Evolutionary conservation across 1,140 invertebrate species (phyloP).

Genomic region (Thaumetopoea pityocampa): DNA sequence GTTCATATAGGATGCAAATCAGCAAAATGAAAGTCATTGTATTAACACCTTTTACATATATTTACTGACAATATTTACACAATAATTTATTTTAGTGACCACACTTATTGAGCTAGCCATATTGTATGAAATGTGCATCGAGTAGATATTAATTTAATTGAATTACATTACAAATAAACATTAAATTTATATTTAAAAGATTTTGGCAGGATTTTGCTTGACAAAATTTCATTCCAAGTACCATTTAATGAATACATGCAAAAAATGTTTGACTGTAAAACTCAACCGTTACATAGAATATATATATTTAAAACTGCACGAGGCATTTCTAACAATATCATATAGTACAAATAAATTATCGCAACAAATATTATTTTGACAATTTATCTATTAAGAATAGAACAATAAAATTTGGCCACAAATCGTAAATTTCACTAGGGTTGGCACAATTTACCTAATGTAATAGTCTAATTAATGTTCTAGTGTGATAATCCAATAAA

Average conservation of each 20-base stretch:
- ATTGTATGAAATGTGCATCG: slow-evolving; percentile 71
- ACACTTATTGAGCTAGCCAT: slow-evolving; percentile 72
- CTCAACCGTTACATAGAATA: slow-evolving; percentile 58
- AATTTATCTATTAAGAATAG: slow-evolving; percentile 19
- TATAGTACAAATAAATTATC: slow-evolving; percentile 37
- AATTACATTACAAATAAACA: slow-evolving; percentile 60
- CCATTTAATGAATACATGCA: slow-evolving; percentile 32
- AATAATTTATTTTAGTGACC: slow-evolving; percentile 65
- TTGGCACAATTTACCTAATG: slow-evolving; percentile 56
- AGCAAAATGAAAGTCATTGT: slow-evolving; percentile 27
- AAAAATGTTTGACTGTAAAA: slow-evolving; percentile 40
- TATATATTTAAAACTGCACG: slow-evolving; percentile 46
- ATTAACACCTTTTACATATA: slow-evolving; percentile 71
- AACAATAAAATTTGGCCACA: slow-evolving; percentile 23
- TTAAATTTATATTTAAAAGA: slow-evolving; percentile 48
- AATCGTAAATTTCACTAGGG: slow-evolving; percentile 42
- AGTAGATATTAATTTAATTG: slow-evolving; percentile 58
- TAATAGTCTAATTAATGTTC: slow-evolving; percentile 34
- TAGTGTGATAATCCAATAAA: slow-evolving; percentile 49
- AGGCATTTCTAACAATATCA: slow-evolving; percentile 37
- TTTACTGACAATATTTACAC: slow-evolving; percentile 73
- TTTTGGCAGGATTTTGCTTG: slow-evolving; percentile 71
- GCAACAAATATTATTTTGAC: slow-evolving; percentile 28
- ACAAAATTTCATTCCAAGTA: slow-evolving; percentile 57
- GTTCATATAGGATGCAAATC: not conserved